Evolutionary conservation across 30 jellyfish, hydroid and myxozoan species (phyloP).

Genomic region (Sanderia malayensis): DNA sequence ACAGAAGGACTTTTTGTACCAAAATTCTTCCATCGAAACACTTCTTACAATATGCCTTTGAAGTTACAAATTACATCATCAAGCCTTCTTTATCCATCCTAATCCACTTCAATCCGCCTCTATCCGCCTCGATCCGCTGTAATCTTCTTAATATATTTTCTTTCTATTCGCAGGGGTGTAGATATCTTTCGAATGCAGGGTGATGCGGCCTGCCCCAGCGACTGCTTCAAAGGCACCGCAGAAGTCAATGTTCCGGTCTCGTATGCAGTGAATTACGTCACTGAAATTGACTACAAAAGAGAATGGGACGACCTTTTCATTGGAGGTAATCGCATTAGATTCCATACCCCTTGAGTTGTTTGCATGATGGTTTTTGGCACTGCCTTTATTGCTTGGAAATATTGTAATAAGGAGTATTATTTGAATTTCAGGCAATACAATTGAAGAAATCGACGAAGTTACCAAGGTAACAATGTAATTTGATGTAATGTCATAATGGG

Average conservation of each 20-base stretch:
- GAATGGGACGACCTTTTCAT: constrained; percentile 87
- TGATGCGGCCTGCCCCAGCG: constrained; percentile 75
- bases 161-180: constrained; percentile 55
- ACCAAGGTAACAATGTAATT: constrained; percentile 20
- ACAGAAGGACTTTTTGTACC: no score
- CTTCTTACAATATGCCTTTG: no score
- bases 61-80: no score
- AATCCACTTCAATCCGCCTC: no score
- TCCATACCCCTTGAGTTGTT: background rate
- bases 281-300: constrained; percentile 57
- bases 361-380: no score
- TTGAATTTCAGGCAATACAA: constrained; percentile 16
- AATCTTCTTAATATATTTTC: background rate
- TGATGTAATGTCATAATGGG: no score
- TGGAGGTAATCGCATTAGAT: constrained; percentile 45
- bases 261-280: constrained; percentile 61
- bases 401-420: background rate
- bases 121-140: no score
- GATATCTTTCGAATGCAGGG: constrained; percentile 68
- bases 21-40: no score
- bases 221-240: constrained; percentile 83
- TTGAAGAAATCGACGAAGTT: constrained; percentile 33
- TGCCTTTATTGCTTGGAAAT: no score
- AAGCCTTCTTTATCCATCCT: no score
- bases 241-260: constrained; percentile 71